Evolutionary conservation across 2,888 invertebrate genomes (phyloP), one percentile per base, ranked within the genome.

Genomic region (Fragum whitleyi): DNA sequence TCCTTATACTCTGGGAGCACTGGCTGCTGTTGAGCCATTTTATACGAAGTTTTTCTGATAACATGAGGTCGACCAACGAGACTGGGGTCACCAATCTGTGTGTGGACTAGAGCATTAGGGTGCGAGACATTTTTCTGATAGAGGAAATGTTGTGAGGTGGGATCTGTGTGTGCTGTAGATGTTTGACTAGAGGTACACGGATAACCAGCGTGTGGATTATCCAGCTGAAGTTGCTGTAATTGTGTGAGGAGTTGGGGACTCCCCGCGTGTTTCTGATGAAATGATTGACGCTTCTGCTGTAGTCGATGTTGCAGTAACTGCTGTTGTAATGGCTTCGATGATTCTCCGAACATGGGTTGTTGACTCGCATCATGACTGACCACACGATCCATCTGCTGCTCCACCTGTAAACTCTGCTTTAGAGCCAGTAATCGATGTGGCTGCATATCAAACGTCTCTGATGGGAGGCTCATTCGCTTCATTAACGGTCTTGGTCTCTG

Each of bases 41-140:
- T 97, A 94, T 97, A 97, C 89, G 97, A 97, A 87, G 97, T 96
- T 92, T 97, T 97, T 7, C 97, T 95, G 62, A 97, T 95, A 95
- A 97, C 96, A 92, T 97, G 97, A 76, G 97, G 95, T 59, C 89
- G 81, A 47, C 88, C 75, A 19, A 68, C 72, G 28, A 77, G 69
- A 79, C 73, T 71, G 81, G 77, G 71, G 57, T 78, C 77, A 7
- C 68, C 78, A 29, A 69, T 71, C 47, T 81, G 80, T 26, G 78
- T 74, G 29, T 78, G 82, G 81, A 80, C 85, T 77, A 83, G 83
- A 76, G 72, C 61, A 57, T 59, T 77, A 53, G 72, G 77, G 16
- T 69, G 73, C 59, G 81, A 81, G 62, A 84, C 78, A 80, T 68
- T 80, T 42, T 70, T 79, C 26, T 69, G 78, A 55, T 69, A 61